phyloP scores from a whole-genome alignment of 2,888 invertebrate species.

The Elegia similella region DNA sequence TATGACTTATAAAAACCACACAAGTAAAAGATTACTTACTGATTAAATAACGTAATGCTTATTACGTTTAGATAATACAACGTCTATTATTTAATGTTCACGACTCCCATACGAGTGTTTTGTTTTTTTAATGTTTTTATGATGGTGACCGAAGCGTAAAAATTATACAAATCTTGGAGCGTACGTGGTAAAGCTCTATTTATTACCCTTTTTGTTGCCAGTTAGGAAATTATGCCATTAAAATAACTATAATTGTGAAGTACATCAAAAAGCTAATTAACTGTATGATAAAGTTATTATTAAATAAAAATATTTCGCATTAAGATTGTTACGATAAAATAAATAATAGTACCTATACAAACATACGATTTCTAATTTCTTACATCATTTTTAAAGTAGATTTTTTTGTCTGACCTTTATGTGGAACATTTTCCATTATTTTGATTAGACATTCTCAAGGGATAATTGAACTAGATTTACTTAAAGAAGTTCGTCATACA shows the following conservation, averaged over 20 bases:
- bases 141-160: background rate
- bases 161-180: conserved; percentile 1
- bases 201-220: background rate
- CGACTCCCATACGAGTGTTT: background rate
- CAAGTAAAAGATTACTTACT: background rate
- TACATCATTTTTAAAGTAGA: no score
- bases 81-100: background rate
- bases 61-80: background rate
- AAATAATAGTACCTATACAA: no score
- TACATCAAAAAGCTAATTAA: background rate
- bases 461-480: no score
- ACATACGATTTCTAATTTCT: no score
- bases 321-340: background rate
- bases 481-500: no score
- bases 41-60: background rate
- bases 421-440: no score
- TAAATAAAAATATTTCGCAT: background rate
- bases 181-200: background rate
- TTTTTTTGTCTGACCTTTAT: no score
- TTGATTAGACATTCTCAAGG: no score
- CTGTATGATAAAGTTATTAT: background rate
- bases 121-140: background rate
- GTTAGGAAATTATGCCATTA: background rate
- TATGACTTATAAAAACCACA: no score
- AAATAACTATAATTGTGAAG: background rate